phyloP scores from a whole-genome alignment of 2,888 invertebrate genomes.

The Acanthosepion esculentum region DNA sequence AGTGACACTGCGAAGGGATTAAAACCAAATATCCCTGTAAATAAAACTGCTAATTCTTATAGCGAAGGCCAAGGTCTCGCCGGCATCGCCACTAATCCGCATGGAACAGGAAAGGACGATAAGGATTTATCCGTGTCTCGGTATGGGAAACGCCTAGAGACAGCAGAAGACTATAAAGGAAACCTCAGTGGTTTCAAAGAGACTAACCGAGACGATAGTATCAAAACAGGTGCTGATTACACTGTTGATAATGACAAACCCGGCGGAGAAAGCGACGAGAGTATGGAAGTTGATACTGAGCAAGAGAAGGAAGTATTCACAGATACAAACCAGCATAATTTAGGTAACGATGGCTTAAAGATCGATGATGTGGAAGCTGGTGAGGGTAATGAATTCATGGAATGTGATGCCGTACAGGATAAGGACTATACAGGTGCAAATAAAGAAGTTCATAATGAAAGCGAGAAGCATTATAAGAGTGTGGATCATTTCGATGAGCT shows the following conservation, averaged over 20 bases:
- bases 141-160: too few species aligned
- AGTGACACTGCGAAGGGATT: too few species aligned
- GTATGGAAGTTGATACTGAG: background rate
- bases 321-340: too few species aligned
- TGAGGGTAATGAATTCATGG: background rate
- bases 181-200: background rate
- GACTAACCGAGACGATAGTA: background rate
- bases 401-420: background rate
- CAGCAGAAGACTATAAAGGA: background rate
- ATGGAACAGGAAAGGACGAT: too few species aligned
- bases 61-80: too few species aligned
- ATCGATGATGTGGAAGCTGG: background rate
- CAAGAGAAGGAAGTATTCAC: background rate
- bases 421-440: background rate
- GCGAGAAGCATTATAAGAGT: too few species aligned
- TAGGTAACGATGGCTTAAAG: background rate
- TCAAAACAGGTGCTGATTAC: background rate
- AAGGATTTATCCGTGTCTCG: too few species aligned
- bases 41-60: too few species aligned
- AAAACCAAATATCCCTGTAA: too few species aligned
- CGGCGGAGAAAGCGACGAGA: background rate
- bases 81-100: too few species aligned
- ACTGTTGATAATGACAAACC: background rate
- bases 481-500: too few species aligned
- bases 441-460: too few species aligned